Conservation (phyloP, 2,888 invertebrate species). For the Gnatocerus cornutus region DNA sequence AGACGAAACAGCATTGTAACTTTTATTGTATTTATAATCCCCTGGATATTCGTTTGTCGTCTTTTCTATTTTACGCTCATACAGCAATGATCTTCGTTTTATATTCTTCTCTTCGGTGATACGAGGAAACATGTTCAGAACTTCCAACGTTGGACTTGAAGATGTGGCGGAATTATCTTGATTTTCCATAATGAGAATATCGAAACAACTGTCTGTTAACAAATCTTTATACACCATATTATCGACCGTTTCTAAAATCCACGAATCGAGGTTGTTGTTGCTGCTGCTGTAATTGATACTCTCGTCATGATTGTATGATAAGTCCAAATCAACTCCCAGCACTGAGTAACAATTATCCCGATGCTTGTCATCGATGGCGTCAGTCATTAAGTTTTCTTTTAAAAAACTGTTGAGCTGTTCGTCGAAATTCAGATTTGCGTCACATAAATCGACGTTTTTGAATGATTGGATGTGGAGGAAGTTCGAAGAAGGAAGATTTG, state of each 20-base stretch:
- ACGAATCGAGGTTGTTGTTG: constrained; percentile 45
- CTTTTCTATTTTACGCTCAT: constrained; percentile 62
- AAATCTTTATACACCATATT: constrained; percentile 56
- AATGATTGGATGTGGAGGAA: background rate
- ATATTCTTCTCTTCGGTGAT: constrained; percentile 67
- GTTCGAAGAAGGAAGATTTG: constrained; percentile 3
- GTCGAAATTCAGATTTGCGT: constrained; percentile 30
- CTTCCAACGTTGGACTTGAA: constrained; percentile 50
- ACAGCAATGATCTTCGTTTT: constrained; percentile 67
- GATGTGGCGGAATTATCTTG: constrained; percentile 48
- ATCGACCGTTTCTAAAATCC: constrained; percentile 38
- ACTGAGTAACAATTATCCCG: constrained; percentile 59
- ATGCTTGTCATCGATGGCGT: constrained; percentile 3
- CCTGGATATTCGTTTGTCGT: constrained; percentile 19
- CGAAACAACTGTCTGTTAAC: constrained; percentile 55
- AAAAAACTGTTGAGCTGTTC: constrained; percentile 44
- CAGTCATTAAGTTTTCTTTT: constrained; percentile 26
- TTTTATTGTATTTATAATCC: constrained; percentile 44
- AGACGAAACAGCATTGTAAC: constrained; percentile 56
- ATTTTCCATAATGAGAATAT: constrained; percentile 55
- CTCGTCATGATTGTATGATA: constrained; percentile 52
- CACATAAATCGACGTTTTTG: background rate
- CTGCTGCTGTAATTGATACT: constrained; percentile 22
- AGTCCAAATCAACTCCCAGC: constrained; percentile 63
- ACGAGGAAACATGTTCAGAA: constrained; percentile 67